Base-by-base conservation (phyloP, 2,888 invertebrate species). In the Tetragonisca angustula region DNA sequence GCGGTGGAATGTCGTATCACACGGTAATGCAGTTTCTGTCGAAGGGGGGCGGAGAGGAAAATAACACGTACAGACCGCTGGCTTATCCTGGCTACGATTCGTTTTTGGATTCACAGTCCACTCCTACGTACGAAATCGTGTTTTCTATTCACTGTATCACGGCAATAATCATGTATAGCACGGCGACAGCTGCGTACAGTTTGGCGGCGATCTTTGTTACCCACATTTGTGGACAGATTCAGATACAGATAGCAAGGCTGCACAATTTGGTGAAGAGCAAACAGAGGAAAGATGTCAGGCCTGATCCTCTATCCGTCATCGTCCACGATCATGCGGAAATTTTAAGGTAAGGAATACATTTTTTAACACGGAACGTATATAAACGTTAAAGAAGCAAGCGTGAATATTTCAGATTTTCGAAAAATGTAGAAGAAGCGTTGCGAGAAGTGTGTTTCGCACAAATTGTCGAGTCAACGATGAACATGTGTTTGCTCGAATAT, bases 401-500 rank as follows among this genome's bases (percentile, higher is more conserved):
- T 36, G 36, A 36, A 36, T 36, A 9, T 36, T 36, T 6, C 17
- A 84, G 73, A 27, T 81, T 81, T 32, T 71, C 79, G 0, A 65
- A 59, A 19, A 32, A 64, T 15, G 32, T 72, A 1, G 74, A 78
- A n/a, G 56, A 56, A 15, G 71, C 64, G 0, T 52, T 81, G 6
- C n/a, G 54, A 2, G 59, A 73, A 9, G 64, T 84, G 65, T 91
- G 92, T 67, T 86, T 94, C 13, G 84, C 91, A 4, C 92, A 93
- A 88, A 85, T 93, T 19, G 71, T 93, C 17, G 91, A 91, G 5
- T 93, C 92, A n/a, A 93, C 93, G 0, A 76, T 92, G 72, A 91
- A 87, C 50, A 92, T 93, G 65, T 94, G 93, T 68, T 88, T 93
- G 27, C 88, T 93, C 6, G 92, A 91, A 71, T 93, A 92, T 77